Conservation (phyloP, 2,797 vertebrate species). For the Lateolabrax maculatus region DNA sequence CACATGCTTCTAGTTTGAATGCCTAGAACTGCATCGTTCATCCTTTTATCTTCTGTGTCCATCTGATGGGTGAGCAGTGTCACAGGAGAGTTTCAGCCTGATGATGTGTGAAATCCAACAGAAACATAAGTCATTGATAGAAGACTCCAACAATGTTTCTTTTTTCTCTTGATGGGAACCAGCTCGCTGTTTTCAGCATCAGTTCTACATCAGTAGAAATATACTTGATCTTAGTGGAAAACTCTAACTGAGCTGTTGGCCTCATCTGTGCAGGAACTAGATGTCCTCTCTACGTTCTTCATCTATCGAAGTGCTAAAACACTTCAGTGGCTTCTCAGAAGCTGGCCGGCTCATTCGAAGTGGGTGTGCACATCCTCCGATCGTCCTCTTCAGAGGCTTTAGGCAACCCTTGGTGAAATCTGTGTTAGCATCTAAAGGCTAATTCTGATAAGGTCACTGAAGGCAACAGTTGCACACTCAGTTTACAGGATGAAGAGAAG, state of each 20-base stretch:
- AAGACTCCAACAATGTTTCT: neutral
- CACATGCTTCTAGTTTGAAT: slow-evolving; percentile 16
- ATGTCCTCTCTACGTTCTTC: neutral
- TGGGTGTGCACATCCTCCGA: neutral
- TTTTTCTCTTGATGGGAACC: slow-evolving; percentile 5
- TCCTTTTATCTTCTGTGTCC: slow-evolving; percentile 7
- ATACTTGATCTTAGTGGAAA: neutral
- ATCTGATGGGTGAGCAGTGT: neutral
- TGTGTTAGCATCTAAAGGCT: neutral
- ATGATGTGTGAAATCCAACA: slow-evolving; percentile 19
- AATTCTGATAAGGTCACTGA: neutral
- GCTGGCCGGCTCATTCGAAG: neutral
- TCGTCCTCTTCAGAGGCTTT: neutral
- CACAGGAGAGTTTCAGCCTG: neutral
- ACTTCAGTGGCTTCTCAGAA: neutral
- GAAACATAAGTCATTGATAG: slow-evolving; percentile 5
- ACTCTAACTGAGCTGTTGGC: neutral
- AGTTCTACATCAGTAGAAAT: neutral
- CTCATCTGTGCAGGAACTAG: neutral
- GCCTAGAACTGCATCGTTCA: neutral
- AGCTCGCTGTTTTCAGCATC: neutral
- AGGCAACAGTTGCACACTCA: no score
- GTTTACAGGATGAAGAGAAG: no score
- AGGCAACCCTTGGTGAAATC: neutral
- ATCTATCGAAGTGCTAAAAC: neutral